These are phyloP conservation scores for Aythya baeri DNA, from an alignment of 2,113 vertebrate genomes.

Conservation along the genomic window DNA sequence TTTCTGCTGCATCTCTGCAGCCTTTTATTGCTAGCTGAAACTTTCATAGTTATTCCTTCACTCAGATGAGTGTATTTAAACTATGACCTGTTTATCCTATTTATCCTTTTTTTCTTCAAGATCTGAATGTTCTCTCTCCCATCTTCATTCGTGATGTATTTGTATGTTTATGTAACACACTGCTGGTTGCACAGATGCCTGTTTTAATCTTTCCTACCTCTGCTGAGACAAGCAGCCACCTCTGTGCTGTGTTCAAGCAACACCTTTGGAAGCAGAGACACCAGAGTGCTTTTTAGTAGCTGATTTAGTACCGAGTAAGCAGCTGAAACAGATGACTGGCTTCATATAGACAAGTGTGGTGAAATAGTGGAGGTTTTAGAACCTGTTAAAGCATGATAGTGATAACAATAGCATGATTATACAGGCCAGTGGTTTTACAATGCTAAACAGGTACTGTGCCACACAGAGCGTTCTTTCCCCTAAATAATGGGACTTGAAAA, in stretches of 20 bases:
- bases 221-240: background rate
- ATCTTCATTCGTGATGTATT: background rate
- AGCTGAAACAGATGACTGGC: background rate
- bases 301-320: slow-evolving; percentile 5
- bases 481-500: background rate
- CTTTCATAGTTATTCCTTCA: background rate
- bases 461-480: background rate
- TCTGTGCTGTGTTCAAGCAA: background rate
- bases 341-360: background rate
- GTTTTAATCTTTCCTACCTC: background rate
- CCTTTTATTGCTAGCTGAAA: background rate
- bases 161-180: background rate
- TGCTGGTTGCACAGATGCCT: background rate
- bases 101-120: background rate
- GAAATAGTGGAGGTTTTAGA: slow-evolving; percentile 17
- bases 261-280: background rate
- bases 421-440: background rate
- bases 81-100: background rate
- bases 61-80: background rate
- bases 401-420: background rate
- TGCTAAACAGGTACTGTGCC: background rate
- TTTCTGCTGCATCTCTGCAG: background rate
- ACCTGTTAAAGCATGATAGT: background rate
- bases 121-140: background rate
- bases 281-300: background rate